These are phyloP conservation scores for Cryptus viduatorius DNA, from an alignment of 2,888 invertebrate genomes.

Conservation along the genomic window DNA sequence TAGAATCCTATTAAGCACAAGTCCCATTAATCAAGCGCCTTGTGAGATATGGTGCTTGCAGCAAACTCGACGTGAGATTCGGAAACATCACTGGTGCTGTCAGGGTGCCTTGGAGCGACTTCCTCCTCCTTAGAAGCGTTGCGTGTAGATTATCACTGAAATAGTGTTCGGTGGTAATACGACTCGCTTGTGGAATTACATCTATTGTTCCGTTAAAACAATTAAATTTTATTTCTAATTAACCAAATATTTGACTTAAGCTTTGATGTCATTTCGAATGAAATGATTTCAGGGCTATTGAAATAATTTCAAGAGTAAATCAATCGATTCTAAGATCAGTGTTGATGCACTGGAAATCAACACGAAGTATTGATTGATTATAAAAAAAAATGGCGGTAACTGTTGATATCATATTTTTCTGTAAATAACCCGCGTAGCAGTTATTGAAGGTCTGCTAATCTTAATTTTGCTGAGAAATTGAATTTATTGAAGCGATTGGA, in stretches of 20 bases:
- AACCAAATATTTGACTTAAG: background rate
- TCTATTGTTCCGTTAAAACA: background rate
- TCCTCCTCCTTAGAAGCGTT: background rate
- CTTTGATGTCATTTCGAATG: background rate
- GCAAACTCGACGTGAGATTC: slow-evolving; percentile 13
- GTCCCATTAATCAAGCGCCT: slow-evolving; percentile 57
- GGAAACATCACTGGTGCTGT: slow-evolving; percentile 22
- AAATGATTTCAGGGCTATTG: background rate
- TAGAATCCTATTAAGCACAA: slow-evolving; percentile 58
- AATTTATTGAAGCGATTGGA: background rate
- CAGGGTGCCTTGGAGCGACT: background rate
- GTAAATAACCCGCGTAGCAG: background rate
- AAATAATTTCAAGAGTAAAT: no score
- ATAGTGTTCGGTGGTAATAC: background rate
- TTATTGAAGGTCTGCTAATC: background rate
- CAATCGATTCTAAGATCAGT: no score
- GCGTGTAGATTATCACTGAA: background rate
- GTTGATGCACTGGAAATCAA: no score
- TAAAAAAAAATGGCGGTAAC: no score
- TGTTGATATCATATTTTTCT: background rate
- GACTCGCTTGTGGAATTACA: background rate
- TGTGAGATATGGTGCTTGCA: slow-evolving; percentile 44
- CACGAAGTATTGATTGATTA: no score
- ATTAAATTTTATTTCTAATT: background rate
- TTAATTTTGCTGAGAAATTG: background rate